Evolutionary conservation across 2,888 invertebrate species (phyloP), one percentile per base, ranked within the genome.

Genomic region (Allacma fusca): DNA sequence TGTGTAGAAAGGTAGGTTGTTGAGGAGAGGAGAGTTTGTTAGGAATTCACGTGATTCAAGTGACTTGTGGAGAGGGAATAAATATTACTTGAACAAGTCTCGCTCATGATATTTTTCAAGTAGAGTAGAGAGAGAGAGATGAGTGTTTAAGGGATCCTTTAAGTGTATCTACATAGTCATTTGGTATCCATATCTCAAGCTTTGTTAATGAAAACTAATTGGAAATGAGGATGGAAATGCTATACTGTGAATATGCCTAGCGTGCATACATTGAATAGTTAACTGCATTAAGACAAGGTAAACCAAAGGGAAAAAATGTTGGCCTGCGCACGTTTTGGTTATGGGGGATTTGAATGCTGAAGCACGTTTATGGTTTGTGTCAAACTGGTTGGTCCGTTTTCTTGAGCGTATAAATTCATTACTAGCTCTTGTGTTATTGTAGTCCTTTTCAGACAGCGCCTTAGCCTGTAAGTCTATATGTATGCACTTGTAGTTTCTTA

Each of bases 331-430:
- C 40, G 5, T 40, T 23, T 24, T 62, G 13, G 26, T 62, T 21
- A 62, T 62, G 21, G 13, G 23, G 26, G 28, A 65, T 65, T 65
- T 65, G n/a, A 65, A 65, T 65, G 65, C 29, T 65, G 65, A 26
- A 65, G 26, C 65, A 65, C 65, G 65, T 65, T 65, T 65, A 50
- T 34, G 13, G 65, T 29, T 65, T 19, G 29, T 19, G 28, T 65
- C 26, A 29, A 65, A 29, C 28, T 26, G 65, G 65, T 65, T 65
- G 65, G 65, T 65, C 65, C 26, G 26, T 65, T 65, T 65, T 13
- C 65, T 26, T 65, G 19, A 62, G 16, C 26, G 28, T 65, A 28
- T 29, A 65, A 24, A 50, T n/a, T 50, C n/a, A 2, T n/a, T 50
- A 9, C 16, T 34, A 34, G 34, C 9, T 4, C 5, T 34, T 34